Base-by-base conservation (phyloP, 92 coral and sea anemone species). In the Epizoanthus illoricatus region DNA sequence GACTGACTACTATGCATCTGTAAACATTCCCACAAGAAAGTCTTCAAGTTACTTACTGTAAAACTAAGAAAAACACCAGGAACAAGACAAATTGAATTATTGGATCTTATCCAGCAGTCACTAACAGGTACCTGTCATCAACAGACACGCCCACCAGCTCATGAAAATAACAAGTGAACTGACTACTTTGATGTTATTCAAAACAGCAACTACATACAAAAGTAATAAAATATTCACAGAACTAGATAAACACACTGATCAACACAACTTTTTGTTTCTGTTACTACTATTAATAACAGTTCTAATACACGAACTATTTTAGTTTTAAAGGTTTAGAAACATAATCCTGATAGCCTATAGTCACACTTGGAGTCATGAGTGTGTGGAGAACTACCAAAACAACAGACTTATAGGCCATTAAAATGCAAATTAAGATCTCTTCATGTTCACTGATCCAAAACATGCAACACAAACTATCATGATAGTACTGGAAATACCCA, bases 391-490 rank as follows among this genome's bases (percentile, higher is more conserved):
- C 20, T 24, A 21, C 18, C 70, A 33, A 61, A n/a, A 9, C 5
- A 41, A 49, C 1, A 5, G 33, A 61, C 70, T 40, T 21, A 43
- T 9, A 33, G 45, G 11, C 19, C 56, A 21, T 40, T 74, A 20
- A 71, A 75, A 78, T 78, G 82, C 71, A 78, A 78, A 78, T 78
- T 62, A 45, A 41, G 71, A 64, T 58, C 8, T n/a, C 45, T 20
- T 61, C 63, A 15, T 15, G 63, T 45, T 23, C 69, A 78, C 71
- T 78, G 82, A 78, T 59, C 82, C 60, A 78, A 63, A 78, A 78
- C 71, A 63, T 45, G 56, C 12, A 52, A 52, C 64, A n/a, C 21
- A 10, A 70, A 42, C 56, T 70, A 41, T 47, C 39, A 43, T n/a
- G n/a, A n/a, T 3, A 21, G 39, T 19, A 52, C 15, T 52, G 12